A percentile compares a stretch with the other conserved stretches of the same genome.
phyloP scores from a whole-genome alignment of 1,140 invertebrate genomes.

The Drosophila novamexicana region DNA sequence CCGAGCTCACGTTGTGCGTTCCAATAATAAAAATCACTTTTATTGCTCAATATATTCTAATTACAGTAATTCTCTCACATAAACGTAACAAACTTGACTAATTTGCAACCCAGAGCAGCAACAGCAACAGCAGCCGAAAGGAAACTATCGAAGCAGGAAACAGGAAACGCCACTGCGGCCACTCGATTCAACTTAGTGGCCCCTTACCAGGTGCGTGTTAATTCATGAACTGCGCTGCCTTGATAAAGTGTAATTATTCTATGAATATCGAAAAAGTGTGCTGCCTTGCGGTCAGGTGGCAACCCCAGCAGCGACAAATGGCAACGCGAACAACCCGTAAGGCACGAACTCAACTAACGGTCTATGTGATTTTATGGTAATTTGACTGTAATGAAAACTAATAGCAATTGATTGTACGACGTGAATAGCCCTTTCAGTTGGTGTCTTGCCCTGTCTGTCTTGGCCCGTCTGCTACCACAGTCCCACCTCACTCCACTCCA shows the following conservation, averaged over 20 bases:
- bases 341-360: conserved; percentile 47
- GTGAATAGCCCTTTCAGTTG: conserved; percentile 58
- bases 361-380: conserved; percentile 79
- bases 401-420: conserved; percentile 80
- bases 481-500: too few relatives aligned
- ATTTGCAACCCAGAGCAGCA: conserved; percentile 42
- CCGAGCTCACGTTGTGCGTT: conserved; percentile 27
- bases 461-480: background rate
- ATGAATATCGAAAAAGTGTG: conserved; percentile 79
- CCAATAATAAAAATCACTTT: conserved; percentile 81
- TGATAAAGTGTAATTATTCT: conserved; percentile 82
- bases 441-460: conserved; percentile 21
- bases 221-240: conserved; percentile 66
- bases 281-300: conserved; percentile 42
- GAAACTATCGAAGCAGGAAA: conserved; percentile 36
- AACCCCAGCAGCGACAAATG: conserved; percentile 24
- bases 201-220: conserved; percentile 45
- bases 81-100: conserved; percentile 80
- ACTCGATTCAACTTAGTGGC: background rate
- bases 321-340: conserved; percentile 30
- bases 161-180: background rate
- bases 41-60: conserved; percentile 83
- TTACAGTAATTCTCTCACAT: conserved; percentile 73
- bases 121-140: background rate
- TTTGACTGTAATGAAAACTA: conserved; percentile 80